Evolutionary conservation across 2,113 vertebrate species (phyloP).

Genomic region (Phaethornis superciliosus): DNA sequence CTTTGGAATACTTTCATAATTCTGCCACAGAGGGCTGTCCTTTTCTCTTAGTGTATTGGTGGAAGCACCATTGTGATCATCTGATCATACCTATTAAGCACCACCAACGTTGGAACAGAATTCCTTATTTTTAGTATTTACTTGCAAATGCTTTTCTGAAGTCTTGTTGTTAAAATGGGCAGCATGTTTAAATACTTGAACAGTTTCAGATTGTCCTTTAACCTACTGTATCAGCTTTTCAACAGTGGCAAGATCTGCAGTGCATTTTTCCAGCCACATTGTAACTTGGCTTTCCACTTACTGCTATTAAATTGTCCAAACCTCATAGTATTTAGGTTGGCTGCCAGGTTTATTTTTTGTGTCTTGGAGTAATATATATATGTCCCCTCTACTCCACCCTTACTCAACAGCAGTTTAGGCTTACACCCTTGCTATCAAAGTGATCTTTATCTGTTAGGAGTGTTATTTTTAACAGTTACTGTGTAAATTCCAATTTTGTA

Average conservation of each 20-base stretch:
- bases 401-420: neutral
- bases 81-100: neutral
- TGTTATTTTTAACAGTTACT: slow-evolving; percentile 23
- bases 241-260: neutral
- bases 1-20: neutral
- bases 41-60: neutral
- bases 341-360: slow-evolving; percentile 1
- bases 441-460: neutral
- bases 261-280: neutral
- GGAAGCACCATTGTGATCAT: neutral
- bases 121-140: neutral
- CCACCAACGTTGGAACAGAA: neutral
- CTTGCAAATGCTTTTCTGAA: neutral
- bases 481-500: neutral
- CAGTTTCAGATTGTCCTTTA: neutral
- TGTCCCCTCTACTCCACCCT: neutral
- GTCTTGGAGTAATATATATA: neutral
- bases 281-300: neutral
- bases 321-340: neutral
- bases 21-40: neutral
- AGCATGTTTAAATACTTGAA: neutral
- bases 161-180: neutral
- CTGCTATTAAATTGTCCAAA: neutral
- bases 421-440: neutral
- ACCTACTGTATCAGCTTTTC: slow-evolving; percentile 8